phyloP scores from a whole-genome alignment of 2,797 vertebrate genomes.

The Pteronotus mesoamericanus region DNA sequence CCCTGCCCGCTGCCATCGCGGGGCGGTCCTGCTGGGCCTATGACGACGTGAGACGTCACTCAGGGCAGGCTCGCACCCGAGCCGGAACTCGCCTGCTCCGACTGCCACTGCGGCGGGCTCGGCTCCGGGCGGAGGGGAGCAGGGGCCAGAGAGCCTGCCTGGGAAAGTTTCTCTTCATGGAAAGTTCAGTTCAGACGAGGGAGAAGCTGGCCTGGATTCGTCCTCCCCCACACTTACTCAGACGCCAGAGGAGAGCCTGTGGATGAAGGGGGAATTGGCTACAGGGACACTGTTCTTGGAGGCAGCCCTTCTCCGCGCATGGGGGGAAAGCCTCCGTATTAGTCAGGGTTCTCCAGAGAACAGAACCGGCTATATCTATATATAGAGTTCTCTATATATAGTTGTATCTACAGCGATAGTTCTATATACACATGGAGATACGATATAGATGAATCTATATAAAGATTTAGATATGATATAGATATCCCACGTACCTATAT shows the following conservation, averaged over 20 bases:
- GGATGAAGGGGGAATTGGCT: background rate
- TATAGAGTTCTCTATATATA: too few relatives aligned
- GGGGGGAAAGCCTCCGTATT: background rate
- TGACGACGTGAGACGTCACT: fast-evolving
- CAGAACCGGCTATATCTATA: background rate
- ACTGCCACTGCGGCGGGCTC: fast-evolving
- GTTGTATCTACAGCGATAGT: too few relatives aligned
- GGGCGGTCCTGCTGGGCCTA: background rate
- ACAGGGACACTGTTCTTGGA: background rate
- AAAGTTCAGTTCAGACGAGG: background rate
- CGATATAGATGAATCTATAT: background rate
- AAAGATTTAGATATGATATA: background rate
- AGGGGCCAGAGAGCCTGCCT: background rate
- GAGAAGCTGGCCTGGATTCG: background rate
- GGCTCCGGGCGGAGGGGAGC: background rate
- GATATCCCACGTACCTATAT: background rate
- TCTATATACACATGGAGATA: background rate
- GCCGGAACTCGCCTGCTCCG: fast-evolving
- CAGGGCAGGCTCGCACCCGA: fast-evolving
- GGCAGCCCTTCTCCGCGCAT: background rate
- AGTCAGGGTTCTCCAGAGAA: background rate
- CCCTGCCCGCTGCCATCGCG: background rate
- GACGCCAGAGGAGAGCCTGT: background rate
- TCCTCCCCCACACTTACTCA: background rate
- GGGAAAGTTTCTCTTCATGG: constrained; percentile 39